Conservation (phyloP, 2,797 vertebrate species). For the Takifugu ocellatus region DNA sequence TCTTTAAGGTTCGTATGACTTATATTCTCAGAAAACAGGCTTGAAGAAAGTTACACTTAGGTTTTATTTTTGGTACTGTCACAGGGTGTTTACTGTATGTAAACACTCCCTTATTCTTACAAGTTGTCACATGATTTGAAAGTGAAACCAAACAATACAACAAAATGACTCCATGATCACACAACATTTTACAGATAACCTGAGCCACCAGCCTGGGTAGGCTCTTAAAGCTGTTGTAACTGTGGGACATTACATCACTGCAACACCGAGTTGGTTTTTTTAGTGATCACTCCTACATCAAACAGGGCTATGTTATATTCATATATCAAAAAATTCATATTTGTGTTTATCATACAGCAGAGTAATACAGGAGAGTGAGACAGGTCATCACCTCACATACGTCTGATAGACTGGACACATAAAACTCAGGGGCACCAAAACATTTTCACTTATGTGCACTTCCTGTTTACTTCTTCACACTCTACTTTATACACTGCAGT, state of each 20-base stretch:
- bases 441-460: too few relatives aligned
- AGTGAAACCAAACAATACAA: constrained; percentile 18
- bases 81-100: constrained; percentile 34
- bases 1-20: too few relatives aligned
- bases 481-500: too few relatives aligned
- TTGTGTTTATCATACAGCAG: constrained; percentile 22
- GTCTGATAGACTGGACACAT: too few relatives aligned
- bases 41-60: constrained; percentile 19
- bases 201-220: constrained; percentile 1
- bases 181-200: constrained; percentile 8
- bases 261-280: constrained; percentile 15
- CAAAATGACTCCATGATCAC: constrained; percentile 18
- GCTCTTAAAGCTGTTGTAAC: constrained; percentile 19
- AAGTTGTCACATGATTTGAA: constrained; percentile 26
- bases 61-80: constrained; percentile 50
- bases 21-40: background rate
- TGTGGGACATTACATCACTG: constrained; percentile 18
- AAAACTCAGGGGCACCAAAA: too few relatives aligned
- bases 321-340: constrained; percentile 15
- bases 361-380: background rate
- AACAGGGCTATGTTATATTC: constrained; percentile 5
- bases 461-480: too few relatives aligned
- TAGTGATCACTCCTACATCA: constrained; percentile 4
- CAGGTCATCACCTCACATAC: too few relatives aligned
- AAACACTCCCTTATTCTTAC: constrained; percentile 18